Base-by-base conservation (phyloP, 1,140 invertebrate genomes). In the Apis mellifera region DNA sequence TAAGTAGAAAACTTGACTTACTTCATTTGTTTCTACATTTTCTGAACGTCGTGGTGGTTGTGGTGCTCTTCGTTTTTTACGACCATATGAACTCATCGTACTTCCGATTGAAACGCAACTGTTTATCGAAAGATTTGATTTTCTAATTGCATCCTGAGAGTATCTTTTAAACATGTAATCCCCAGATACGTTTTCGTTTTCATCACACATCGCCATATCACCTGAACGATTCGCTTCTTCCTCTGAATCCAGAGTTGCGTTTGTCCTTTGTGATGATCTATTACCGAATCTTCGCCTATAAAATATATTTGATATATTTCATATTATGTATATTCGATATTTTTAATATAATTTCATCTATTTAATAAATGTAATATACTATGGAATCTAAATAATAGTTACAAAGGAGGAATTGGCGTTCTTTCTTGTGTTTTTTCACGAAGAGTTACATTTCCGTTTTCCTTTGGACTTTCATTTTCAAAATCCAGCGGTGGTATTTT, bases 101-200 rank as follows among this genome's bases (percentile, higher is more conserved):
- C 93, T 94, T 0, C 83, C 89, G 73, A 93, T 74, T 15, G 93
- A 94, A 48, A 91, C 78, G 64, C 92, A 94, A 78, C 93, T 94
- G 59, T 93, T 94, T 66, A 94, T 94, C 5, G 93, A 94, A 55
- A 94, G 87, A 87, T 94, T 94, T 12, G 92, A 94, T 85, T 88
- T 91, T 71, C 92, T 92, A 50, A 92, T 89, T 15, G 92, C 87
- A 59, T 93, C 92, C 23, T 92, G 92, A 60, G 87, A 90, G 60
- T 86, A 93, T 85, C 93, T 89, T 71, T 92, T 94, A 75, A 94
- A 93, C 7, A 91, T 83, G 55, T 89, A 92, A 85, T 93, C 92
- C 1, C 92, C 92, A 11, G 90, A 84, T 48, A 93, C 84, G 57
- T 92, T 94, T 75, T 93, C 92, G 62, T 93, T 94, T 48, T 92